Evolutionary conservation across 2,888 invertebrate genomes (phyloP), one percentile per base, ranked within the genome.

Genomic region (Lasioglossum vierecki): DNA sequence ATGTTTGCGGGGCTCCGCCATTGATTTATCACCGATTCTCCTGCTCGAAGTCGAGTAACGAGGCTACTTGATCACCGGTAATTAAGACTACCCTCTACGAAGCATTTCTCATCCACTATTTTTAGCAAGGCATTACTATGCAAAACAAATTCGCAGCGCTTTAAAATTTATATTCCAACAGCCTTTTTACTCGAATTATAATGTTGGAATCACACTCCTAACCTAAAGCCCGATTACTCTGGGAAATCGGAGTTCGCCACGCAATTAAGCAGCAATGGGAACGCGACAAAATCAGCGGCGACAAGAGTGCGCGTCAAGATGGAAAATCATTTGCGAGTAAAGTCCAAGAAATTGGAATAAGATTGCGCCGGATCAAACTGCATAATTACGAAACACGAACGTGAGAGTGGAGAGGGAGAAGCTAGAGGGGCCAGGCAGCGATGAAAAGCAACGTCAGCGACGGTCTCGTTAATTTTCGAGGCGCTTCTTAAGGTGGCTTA

Each of bases 401-500:
- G 70, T 11, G 8, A 9, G 39, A 4, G 68, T 1, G 9, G 3
- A 15, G 68, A 30, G 6, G 39, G 35, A 18, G 18, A 9, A 3
- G 5, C 18, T 9, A 0, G 3, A 35, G 6, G 2, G 9, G 35
- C 0, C 18, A 18, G 15, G 3, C 39, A 9, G 9, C 22, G 15
- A 18, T 68, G 41, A 70, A 70, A 70, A 41, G 70, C 41, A n/a
- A 70, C 70, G 71, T 71, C 26, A 39, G n/a, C 41, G 41, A 41
- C 44, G 44, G 13, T 26, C 71, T 26, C 71, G 26, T 71, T 71
- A 71, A 71, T 71, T 71, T 44, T 15, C 44, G 44, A 26, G 44
- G 41, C 44, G n/a, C 71, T 44, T 26, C 26, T 70, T n/a, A 71
- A 26, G 44, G 71, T 15, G 26, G 71, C 44, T 71, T 71, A 44